Percentiles rank a stretch among this genome's conserved stretches.
phyloP scores from a whole-genome alignment of 2,888 invertebrate genomes.

The Hofmannophila pseudospretella region DNA sequence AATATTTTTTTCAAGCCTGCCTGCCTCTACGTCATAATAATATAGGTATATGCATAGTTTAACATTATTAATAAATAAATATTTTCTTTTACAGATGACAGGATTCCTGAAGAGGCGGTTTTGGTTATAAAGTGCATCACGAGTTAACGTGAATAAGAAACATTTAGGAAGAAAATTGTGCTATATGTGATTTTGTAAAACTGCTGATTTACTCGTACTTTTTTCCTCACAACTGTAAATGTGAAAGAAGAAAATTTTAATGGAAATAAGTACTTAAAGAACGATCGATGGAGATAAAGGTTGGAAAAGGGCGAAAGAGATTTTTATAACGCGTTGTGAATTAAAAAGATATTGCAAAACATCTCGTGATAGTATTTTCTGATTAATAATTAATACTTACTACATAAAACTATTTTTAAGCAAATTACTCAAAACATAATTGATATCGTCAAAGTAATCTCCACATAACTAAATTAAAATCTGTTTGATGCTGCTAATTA shows the following conservation, averaged over 20 bases:
- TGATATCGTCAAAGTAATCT: too few relatives aligned
- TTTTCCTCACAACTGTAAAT: conserved; percentile 26
- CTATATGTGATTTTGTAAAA: conserved; percentile 48
- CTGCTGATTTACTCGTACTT: conserved; percentile 27
- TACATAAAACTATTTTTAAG: too few relatives aligned
- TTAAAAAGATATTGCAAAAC: conserved; percentile 42
- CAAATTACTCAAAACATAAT: not conserved
- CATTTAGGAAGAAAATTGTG: conserved; percentile 43
- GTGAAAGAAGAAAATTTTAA: not conserved
- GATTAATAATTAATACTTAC: conserved; percentile 12
- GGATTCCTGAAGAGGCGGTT: conserved; percentile 59
- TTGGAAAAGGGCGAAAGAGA: conserved; percentile 51
- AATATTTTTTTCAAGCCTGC: too few relatives aligned
- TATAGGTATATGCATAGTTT: too few relatives aligned
- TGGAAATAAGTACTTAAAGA: conserved; percentile 7
- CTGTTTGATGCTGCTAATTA: too few relatives aligned
- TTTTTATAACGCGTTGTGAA: conserved; percentile 74
- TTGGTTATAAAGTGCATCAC: conserved; percentile 64
- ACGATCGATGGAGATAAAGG: conserved; percentile 17
- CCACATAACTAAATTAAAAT: too few relatives aligned
- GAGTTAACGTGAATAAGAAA: conserved; percentile 54
- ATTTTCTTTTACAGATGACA: conserved; percentile 66
- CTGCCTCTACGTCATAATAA: too few relatives aligned
- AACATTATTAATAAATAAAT: conserved; percentile 2
- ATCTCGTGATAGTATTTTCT: conserved; percentile 51